Evolutionary conservation across 1,140 invertebrate genomes (phyloP), one percentile per base, ranked within the genome.

Genomic region (Aphaenogaster ashmeadi): DNA sequence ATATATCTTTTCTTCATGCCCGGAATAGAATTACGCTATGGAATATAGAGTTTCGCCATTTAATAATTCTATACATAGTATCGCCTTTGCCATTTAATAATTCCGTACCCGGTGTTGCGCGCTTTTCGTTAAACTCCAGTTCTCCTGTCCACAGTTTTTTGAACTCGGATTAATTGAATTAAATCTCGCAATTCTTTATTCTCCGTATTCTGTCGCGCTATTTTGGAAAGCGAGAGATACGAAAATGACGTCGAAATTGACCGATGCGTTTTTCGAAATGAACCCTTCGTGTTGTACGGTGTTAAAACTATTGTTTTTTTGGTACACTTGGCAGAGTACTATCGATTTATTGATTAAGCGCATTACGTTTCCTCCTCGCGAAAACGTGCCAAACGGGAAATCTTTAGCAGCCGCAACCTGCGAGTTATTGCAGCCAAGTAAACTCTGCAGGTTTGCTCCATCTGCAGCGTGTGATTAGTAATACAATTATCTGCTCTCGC

Each of bases 401-500:
- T 77, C 64, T 52, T 74, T 72, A 41, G 15, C 33, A 47, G 54
- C 27, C 66, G 11, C 33, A 54, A 69, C 3, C n/a, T 50, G 52
- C 15, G 79, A 50, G 41, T 36, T 50, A 27, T 15, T 13, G 56
- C 67, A 27, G 47, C 50, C 69, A 72, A 88, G 66, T 79, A 79
- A 88, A 88, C 36, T 79, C 8, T 33, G 69, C 18, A 60, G 60
- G 36, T 64, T 38, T 13, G n/a, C 52, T 38, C 52, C 52, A 33
- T 58, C 47, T n/a, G 67, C 33, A 18, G 36, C 6, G 41, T 58
- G 54, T 58, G 54, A 85, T 86, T 78, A 79, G 58, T 33, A 88
- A 87, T 54, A 83, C 74, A 89, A 90, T 90, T 89, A 89, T 58
- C 71, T 52, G 58, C 56, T 83, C 62, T 52, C 41, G 44, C 47